These are phyloP conservation scores for Porphyrio hochstetteri DNA, from an alignment of 2,113 vertebrate genomes.

Conservation along the genomic window DNA sequence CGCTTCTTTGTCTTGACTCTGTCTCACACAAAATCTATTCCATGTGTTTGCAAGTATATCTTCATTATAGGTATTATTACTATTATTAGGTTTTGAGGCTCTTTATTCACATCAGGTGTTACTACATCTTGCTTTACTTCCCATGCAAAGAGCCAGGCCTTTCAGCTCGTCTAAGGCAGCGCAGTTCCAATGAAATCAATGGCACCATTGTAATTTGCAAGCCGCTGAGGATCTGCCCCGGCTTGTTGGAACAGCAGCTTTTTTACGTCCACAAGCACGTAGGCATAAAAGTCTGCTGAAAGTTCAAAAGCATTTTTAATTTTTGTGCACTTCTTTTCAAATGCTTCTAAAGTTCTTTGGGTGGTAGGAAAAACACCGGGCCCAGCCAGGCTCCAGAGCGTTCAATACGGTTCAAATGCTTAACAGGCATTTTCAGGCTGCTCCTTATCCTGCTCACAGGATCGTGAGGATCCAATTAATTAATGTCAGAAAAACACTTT, in stretches of 20 bases:
- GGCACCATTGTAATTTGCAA: background rate
- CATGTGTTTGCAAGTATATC: background rate
- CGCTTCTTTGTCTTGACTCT: background rate
- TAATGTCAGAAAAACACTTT: constrained; percentile 58
- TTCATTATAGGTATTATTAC: background rate
- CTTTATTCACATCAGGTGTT: constrained; percentile 10
- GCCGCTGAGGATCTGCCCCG: background rate
- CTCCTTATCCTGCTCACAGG: constrained; percentile 17
- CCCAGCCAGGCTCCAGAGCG: background rate
- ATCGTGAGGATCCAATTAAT: constrained; percentile 38
- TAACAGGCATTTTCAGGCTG: constrained; percentile 21
- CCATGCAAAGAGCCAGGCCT: background rate
- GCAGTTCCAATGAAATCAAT: constrained; percentile 5
- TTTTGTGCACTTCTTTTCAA: constrained; percentile 33
- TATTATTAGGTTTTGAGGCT: background rate
- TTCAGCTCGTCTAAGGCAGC: background rate
- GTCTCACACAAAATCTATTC: background rate
- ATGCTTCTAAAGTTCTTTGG: background rate
- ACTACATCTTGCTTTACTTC: background rate
- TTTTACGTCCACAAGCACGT: background rate
- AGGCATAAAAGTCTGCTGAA: background rate
- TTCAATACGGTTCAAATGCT: background rate
- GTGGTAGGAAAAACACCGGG: background rate
- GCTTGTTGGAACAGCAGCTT: constrained; percentile 31
- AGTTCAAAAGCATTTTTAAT: constrained; percentile 44